phyloP scores from a whole-genome alignment of 2,113 vertebrate species.

The Todiramphus saurophagus region DNA sequence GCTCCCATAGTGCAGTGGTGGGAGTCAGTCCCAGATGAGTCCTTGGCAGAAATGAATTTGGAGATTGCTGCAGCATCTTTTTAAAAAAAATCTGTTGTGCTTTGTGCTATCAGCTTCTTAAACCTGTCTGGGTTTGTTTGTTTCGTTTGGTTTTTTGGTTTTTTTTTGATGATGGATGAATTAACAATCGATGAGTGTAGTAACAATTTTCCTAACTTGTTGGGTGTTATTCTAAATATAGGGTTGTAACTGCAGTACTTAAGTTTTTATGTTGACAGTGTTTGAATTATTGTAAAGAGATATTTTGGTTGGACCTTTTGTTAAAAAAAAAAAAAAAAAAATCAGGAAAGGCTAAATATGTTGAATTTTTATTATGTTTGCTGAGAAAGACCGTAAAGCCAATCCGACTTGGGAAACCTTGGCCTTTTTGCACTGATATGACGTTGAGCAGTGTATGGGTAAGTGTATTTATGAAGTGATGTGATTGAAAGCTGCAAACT shows the following conservation, averaged over 20 bases:
- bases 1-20: background rate
- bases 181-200: background rate
- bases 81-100: background rate
- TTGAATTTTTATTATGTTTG: background rate
- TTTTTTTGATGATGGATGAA: background rate
- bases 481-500: background rate
- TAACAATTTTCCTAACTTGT: conserved; percentile 7
- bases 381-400: background rate
- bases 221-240: conserved; percentile 11
- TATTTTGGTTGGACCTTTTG: background rate
- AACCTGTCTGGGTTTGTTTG: background rate
- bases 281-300: conserved; percentile 43
- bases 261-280: conserved; percentile 8
- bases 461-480: background rate
- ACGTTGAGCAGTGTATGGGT: background rate
- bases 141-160: background rate
- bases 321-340: background rate
- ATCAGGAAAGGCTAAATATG: background rate
- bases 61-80: background rate
- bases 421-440: background rate
- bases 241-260: background rate
- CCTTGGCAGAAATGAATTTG: background rate
- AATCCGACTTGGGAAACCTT: background rate
- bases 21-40: background rate
- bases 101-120: background rate